A percentile compares a stretch with the other conserved stretches of the same genome.
Conservation (phyloP, 2,797 vertebrate genomes). For the Oophaga sylvatica region DNA sequence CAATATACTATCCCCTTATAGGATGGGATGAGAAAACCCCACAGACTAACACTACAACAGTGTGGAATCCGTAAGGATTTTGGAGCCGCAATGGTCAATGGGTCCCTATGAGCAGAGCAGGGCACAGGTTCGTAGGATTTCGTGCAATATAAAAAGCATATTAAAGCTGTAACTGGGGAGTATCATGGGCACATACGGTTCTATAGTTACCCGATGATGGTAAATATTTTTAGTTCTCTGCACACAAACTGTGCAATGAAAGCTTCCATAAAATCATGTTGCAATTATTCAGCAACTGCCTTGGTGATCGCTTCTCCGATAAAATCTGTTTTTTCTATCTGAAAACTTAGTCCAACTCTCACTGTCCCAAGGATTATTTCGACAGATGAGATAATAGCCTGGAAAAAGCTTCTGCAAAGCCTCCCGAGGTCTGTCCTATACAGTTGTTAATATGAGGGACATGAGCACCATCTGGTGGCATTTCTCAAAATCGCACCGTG, state of each 20-base stretch:
- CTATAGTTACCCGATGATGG: too few relatives aligned
- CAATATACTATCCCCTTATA: too few relatives aligned
- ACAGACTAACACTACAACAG: too few relatives aligned
- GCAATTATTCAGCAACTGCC: neutral
- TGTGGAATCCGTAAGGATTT: too few relatives aligned
- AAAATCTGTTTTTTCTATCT: neutral
- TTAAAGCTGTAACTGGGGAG: too few relatives aligned
- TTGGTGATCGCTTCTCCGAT: neutral
- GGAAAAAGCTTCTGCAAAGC: neutral
- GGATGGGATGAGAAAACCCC: too few relatives aligned
- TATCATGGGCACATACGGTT: too few relatives aligned
- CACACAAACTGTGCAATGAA: neutral
- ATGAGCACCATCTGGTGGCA: conserved; percentile 39
- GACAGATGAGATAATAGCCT: conserved; percentile 11
- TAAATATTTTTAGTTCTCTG: too few relatives aligned
- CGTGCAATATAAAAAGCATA: too few relatives aligned
- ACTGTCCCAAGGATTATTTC: neutral
- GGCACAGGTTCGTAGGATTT: too few relatives aligned
- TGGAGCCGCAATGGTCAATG: too few relatives aligned
- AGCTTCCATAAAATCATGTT: neutral
- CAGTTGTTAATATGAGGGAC: neutral
- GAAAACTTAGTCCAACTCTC: neutral
- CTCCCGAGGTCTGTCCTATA: conserved; percentile 16
- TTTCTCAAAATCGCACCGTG: neutral
- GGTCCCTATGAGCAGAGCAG: too few relatives aligned